Evolutionary conservation across 2,888 invertebrate species (phyloP).

Genomic region (Agrilus mali): DNA sequence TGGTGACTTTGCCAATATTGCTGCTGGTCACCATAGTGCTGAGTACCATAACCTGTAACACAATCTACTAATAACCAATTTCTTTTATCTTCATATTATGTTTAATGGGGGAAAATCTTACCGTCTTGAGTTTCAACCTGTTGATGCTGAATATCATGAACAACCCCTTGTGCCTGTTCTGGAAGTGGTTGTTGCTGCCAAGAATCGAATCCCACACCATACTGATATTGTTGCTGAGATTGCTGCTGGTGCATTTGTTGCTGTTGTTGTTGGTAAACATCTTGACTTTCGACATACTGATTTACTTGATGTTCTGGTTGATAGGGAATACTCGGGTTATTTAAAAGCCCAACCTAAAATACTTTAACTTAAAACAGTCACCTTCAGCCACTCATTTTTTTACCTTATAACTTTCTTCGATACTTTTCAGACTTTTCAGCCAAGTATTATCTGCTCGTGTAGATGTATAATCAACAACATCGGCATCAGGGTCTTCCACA

Average conservation of each 20-base stretch:
- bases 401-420: constrained; percentile 35
- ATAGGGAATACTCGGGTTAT: constrained; percentile 17
- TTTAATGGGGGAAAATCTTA: constrained; percentile 29
- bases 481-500: constrained; percentile 21
- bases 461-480: constrained; percentile 25
- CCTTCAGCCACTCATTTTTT: constrained; percentile 9
- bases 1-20: constrained; percentile 23
- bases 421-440: constrained; percentile 39
- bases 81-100: constrained; percentile 13
- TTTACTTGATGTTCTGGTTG: constrained; percentile 5
- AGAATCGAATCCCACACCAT: constrained; percentile 16
- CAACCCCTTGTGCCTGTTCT: constrained; percentile 15
- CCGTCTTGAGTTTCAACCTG: constrained; percentile 15
- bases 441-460: constrained; percentile 41
- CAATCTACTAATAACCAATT: no score
- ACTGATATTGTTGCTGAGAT: constrained; percentile 14
- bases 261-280: constrained; percentile 9
- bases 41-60: constrained; percentile 17
- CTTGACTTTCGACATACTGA: constrained; percentile 3
- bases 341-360: constrained; percentile 20
- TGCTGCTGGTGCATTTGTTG: constrained; percentile 23
- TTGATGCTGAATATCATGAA: constrained; percentile 11
- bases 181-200: constrained; percentile 9
- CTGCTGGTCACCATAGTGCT: constrained; percentile 18
- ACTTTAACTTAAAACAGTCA: constrained; percentile 3